Base-by-base conservation (phyloP, 2,888 invertebrate species). In the Chalcis sispes region DNA sequence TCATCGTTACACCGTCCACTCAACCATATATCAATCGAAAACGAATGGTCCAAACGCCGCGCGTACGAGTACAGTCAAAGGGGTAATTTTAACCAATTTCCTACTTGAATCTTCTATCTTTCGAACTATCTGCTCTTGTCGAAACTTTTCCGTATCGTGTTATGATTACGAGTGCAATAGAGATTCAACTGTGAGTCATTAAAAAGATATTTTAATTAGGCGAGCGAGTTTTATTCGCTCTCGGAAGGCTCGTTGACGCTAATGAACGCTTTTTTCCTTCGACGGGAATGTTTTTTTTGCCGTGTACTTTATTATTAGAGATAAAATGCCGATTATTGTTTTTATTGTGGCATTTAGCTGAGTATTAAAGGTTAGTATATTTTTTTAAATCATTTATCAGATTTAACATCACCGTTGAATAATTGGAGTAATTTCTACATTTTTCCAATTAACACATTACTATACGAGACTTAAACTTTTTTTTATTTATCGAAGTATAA, bases 11-110 rank as follows among this genome's bases (percentile, higher is more conserved):
- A n/a, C n/a, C n/a, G n/a, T n/a, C n/a, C n/a, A n/a, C n/a, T n/a
- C n/a, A 40, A 3, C 72, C 83, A 80, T 85, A 85, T 83, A 85
- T 85, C 84, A 85, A 81, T 79, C 76, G 81, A 79, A 83, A 85
- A 84, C 81, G 83, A 83, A 84, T 82, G 81, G 79, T 80, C 82
- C 80, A 82, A 83, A 82, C 79, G 81, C 82, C 80, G 80, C 79
- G 32, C 56, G n/a, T n/a, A n/a, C n/a, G n/a, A 8, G 52, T 10
- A 2, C 48, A 13, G 13, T 13, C 2, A 42, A 42, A 8, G n/a
- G n/a, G n/a, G 15, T 42, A 42, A 13, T 80, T 82, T 77, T 75
- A 79, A 73, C 76, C 46, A 18, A 29, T 58, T n/a, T 42, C 58
- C 69, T 69, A 69, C 69, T 58, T 69, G 69, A 58, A 46, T 69